These are phyloP conservation scores for Leucozona laternaria DNA, from an alignment of 2,888 invertebrate genomes.

Conservation along the genomic window DNA sequence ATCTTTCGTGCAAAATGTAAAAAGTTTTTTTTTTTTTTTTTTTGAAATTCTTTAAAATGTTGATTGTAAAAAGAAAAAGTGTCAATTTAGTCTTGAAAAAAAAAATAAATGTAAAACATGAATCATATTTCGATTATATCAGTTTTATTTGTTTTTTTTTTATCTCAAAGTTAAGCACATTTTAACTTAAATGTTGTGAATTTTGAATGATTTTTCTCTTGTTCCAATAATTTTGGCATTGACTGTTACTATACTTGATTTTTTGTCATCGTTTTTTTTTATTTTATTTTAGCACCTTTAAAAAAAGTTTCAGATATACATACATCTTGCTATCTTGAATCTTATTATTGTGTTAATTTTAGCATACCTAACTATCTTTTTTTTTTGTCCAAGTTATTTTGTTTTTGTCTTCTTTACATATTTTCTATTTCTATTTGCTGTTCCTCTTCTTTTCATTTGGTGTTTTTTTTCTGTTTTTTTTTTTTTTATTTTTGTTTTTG, in stretches of 20 bases:
- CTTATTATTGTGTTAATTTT: constrained; percentile 60
- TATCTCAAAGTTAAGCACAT: no score
- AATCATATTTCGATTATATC: no score
- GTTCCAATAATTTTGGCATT: neutral
- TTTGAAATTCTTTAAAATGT: no score
- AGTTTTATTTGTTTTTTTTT: no score
- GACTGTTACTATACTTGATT: constrained; percentile 1
- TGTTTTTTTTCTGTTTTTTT: constrained; percentile 24
- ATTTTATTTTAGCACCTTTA: constrained; percentile 20
- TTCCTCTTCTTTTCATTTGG: constrained; percentile 5
- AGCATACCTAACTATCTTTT: constrained; percentile 30
- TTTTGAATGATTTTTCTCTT: no score
- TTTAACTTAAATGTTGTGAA: no score
- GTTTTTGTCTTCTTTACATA: constrained; percentile 11
- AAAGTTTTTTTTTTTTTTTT: no score
- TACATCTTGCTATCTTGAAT: constrained; percentile 30
- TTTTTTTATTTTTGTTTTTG: constrained; percentile 3
- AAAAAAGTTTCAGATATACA: neutral
- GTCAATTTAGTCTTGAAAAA: no score
- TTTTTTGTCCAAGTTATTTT: constrained; percentile 13
- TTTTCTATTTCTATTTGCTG: constrained; percentile 24
- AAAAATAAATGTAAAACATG: no score
- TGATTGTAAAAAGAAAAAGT: no score
- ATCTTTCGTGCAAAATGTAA: no score
- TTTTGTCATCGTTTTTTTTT: neutral